These are phyloP conservation scores for Sardinella longiceps DNA, from an alignment of 2,797 vertebrate genomes.

Conservation along the genomic window DNA sequence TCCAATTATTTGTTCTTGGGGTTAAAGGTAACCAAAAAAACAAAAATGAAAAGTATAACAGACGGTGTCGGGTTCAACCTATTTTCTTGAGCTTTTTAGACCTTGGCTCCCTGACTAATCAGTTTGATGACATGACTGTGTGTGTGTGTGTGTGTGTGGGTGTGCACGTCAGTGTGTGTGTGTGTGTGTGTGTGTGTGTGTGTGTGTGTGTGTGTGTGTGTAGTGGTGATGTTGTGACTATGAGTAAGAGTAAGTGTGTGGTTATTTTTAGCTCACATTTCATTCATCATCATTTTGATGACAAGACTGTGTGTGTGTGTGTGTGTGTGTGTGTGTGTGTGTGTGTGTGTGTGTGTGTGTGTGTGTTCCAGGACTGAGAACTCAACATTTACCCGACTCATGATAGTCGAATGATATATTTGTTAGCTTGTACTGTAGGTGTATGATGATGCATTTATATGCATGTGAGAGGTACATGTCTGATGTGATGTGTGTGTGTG, in stretches of 20 bases:
- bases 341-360: slow-evolving; percentile 1
- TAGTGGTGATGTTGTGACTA: too few relatives aligned
- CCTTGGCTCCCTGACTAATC: too few relatives aligned
- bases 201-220: background rate
- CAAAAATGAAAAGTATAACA: too few relatives aligned
- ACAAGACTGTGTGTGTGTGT: background rate
- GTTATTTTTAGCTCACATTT: background rate
- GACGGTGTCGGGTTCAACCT: too few relatives aligned
- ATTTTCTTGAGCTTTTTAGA: too few relatives aligned
- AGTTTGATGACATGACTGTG: too few relatives aligned
- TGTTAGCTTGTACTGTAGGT: background rate
- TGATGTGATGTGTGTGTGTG: background rate
- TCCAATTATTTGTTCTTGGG: too few relatives aligned
- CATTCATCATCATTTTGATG: background rate
- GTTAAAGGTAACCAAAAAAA: too few relatives aligned
- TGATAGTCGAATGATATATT: background rate
- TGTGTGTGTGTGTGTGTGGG: too few relatives aligned
- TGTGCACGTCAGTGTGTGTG: background rate
- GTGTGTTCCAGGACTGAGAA: background rate
- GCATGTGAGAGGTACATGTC: too few relatives aligned
- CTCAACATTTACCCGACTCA: background rate
- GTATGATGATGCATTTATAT: background rate
- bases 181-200: background rate
- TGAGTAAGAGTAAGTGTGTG: background rate
- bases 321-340: background rate